Conservation (phyloP, 2,888 invertebrate species). For the Synergus japonicus region DNA sequence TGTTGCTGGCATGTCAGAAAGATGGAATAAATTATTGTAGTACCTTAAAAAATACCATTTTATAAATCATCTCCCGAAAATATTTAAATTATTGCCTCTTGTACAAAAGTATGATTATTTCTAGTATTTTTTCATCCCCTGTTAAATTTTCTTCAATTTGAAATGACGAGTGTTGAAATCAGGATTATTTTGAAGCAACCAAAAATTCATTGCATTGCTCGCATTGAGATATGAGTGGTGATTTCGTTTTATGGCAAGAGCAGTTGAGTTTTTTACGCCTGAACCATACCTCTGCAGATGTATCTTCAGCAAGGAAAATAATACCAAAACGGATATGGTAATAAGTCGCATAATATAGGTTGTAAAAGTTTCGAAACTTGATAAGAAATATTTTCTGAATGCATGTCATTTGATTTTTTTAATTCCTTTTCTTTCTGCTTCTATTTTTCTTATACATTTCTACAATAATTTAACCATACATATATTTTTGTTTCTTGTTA, state of each 20-base stretch:
- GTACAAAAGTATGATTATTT: neutral
- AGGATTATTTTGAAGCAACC: constrained; percentile 11
- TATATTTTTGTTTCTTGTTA: neutral
- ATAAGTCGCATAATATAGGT: constrained; percentile 31
- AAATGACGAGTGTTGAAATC: constrained; percentile 30
- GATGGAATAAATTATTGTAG: neutral
- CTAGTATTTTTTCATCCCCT: neutral
- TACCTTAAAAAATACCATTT: neutral
- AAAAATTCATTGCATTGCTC: constrained; percentile 25
- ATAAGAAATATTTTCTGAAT: constrained; percentile 3
- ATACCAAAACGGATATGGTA: constrained; percentile 31
- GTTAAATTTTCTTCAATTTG: neutral
- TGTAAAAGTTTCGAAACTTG: constrained; percentile 19
- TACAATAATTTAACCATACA: too few species aligned
- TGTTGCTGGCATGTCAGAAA: neutral
- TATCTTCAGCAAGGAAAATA: constrained; percentile 5
- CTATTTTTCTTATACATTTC: neutral
- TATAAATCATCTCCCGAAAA: neutral
- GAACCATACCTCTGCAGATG: constrained; percentile 11
- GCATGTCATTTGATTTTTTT: neutral
- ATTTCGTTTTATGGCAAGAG: constrained; percentile 32
- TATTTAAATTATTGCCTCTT: neutral
- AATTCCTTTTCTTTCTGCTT: neutral
- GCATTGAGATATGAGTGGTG: constrained; percentile 26
- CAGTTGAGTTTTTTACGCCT: constrained; percentile 31